phyloP scores from a whole-genome alignment of 2,888 invertebrate species.

The Bombylius discolor region DNA sequence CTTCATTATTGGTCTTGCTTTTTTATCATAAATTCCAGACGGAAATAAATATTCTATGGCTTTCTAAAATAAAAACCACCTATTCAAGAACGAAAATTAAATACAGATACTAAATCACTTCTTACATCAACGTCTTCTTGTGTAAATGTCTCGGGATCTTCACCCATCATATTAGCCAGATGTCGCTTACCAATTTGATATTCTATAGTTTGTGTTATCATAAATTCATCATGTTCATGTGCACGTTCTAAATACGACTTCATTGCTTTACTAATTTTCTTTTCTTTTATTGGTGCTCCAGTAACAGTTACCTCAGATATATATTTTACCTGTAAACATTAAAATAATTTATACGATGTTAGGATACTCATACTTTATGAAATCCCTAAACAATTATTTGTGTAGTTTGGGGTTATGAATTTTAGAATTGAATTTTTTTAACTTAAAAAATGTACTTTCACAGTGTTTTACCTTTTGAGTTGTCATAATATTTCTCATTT shows the following conservation, averaged over 20 bases:
- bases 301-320: constrained; percentile 21
- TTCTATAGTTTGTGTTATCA: constrained; percentile 62
- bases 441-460: no score
- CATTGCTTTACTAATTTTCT: constrained; percentile 78
- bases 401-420: no score
- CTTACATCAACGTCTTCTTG: constrained; percentile 75
- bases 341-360: no score
- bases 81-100: not conserved
- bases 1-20: constrained; percentile 80
- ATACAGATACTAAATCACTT: constrained; percentile 7
- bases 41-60: constrained; percentile 93
- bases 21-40: constrained; percentile 74
- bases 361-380: no score
- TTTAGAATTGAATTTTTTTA: no score
- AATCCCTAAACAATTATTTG: no score
- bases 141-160: constrained; percentile 76
- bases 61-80: constrained; percentile 41
- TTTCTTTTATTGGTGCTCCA: constrained; percentile 29
- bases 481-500: no score
- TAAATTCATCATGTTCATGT: constrained; percentile 66
- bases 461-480: no score
- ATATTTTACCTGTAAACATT: not conserved
- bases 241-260: constrained; percentile 74
- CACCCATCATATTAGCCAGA: constrained; percentile 98
- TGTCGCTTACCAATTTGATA: constrained; percentile 89